Evolutionary conservation across 2,797 vertebrate genomes (phyloP).

Genomic region (Sorex maritimensis): DNA sequence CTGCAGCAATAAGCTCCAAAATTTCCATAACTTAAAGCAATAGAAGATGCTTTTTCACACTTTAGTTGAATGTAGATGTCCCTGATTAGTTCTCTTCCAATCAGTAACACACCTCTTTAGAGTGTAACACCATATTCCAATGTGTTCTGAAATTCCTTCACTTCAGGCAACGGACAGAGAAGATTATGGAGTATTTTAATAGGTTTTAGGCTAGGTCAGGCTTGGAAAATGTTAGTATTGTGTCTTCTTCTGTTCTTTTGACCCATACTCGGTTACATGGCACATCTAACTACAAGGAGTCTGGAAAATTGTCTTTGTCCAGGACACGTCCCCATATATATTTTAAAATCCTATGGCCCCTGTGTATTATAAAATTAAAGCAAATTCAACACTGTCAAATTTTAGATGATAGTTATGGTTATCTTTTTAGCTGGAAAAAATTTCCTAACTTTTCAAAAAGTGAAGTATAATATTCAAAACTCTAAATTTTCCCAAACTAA

Average conservation of each 20-base stretch:
- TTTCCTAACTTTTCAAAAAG: slow-evolving; percentile 63
- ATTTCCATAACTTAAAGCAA: slow-evolving; percentile 35
- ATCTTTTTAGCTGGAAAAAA: slow-evolving; percentile 79
- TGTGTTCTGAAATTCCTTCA: neutral
- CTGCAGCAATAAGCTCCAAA: slow-evolving; percentile 16
- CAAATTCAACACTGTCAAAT: slow-evolving; percentile 85
- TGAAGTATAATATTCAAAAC: slow-evolving; percentile 47
- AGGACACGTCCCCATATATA: neutral
- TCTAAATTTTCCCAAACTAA: slow-evolving; percentile 59
- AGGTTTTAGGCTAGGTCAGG: neutral
- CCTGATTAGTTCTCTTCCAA: neutral
- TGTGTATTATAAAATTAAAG: neutral
- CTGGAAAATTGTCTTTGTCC: neutral
- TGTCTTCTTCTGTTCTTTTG: accelerated
- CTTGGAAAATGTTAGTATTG: neutral
- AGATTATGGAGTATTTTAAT: neutral
- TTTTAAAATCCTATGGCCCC: neutral
- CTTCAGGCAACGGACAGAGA: neutral
- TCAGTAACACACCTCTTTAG: neutral
- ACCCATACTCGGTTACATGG: neutral
- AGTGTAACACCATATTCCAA: neutral
- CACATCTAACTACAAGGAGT: neutral
- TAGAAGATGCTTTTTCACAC: neutral
- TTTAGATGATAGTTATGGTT: slow-evolving; percentile 75
- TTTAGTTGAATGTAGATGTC: neutral